Evolutionary conservation across 2,113 vertebrate genomes (phyloP).

Genomic region (Arenaria interpres): DNA sequence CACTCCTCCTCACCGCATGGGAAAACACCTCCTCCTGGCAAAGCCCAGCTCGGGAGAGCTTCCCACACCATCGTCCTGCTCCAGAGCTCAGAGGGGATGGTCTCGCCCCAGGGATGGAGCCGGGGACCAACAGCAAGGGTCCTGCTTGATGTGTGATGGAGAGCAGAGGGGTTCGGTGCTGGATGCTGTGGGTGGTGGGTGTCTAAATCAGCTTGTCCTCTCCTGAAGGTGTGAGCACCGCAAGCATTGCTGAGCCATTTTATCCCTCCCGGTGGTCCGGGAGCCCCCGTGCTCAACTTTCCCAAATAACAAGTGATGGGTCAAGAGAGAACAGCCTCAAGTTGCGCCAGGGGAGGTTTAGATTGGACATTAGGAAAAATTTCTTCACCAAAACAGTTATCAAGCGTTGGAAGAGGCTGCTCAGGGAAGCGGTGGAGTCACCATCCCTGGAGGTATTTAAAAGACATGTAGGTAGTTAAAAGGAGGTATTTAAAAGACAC

Average conservation of each 20-base stretch:
- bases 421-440: background rate
- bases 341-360: background rate
- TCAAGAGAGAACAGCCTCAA: background rate
- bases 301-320: no score
- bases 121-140: accelerated
- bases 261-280: background rate
- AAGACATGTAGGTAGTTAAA: background rate
- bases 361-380: background rate
- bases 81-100: background rate
- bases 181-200: background rate
- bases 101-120: background rate
- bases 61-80: background rate
- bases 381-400: background rate
- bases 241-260: background rate
- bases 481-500: background rate
- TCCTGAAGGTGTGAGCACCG: background rate
- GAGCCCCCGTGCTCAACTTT: background rate
- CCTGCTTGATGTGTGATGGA: background rate
- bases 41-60: background rate
- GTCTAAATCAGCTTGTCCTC: no score
- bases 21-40: background rate
- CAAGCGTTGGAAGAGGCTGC: background rate
- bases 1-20: background rate
- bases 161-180: accelerated
- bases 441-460: background rate